Evolutionary conservation across 2,888 invertebrate genomes (phyloP).

Genomic region (Cantharis rufa): DNA sequence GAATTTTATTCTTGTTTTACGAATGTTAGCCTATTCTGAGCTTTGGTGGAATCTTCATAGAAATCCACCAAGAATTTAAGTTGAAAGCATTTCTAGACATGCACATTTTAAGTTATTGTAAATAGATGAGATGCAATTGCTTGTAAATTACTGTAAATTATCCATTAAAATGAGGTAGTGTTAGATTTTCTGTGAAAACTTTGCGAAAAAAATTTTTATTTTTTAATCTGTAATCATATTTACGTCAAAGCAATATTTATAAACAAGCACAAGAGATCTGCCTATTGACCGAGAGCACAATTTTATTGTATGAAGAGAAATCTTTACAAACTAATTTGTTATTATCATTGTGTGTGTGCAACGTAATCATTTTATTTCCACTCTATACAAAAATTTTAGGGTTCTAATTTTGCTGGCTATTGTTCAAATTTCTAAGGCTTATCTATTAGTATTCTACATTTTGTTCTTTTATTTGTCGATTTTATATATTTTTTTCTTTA

Average conservation of each 20-base stretch:
- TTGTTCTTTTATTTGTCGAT: neutral
- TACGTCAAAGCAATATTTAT: neutral
- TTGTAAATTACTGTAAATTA: too few species aligned
- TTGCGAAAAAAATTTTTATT: neutral
- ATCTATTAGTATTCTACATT: neutral
- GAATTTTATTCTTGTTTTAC: too few species aligned
- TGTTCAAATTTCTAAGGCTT: neutral
- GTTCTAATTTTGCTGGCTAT: neutral
- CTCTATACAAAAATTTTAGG: neutral
- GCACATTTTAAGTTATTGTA: too few species aligned
- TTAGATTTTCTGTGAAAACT: neutral
- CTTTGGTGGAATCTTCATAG: too few species aligned
- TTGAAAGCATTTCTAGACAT: too few species aligned
- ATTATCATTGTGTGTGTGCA: neutral
- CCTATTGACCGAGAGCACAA: neutral
- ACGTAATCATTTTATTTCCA: neutral
- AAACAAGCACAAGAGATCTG: neutral
- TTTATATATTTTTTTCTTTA: too few species aligned
- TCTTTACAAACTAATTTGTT: neutral
- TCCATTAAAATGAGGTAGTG: neutral
- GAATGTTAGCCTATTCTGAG: too few species aligned
- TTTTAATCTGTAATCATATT: neutral
- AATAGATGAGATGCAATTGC: too few species aligned
- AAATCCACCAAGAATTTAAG: too few species aligned
- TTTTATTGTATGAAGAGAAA: neutral